Evolutionary conservation across 1,140 invertebrate genomes (phyloP).

Genomic region (Drosophila jambulina): DNA sequence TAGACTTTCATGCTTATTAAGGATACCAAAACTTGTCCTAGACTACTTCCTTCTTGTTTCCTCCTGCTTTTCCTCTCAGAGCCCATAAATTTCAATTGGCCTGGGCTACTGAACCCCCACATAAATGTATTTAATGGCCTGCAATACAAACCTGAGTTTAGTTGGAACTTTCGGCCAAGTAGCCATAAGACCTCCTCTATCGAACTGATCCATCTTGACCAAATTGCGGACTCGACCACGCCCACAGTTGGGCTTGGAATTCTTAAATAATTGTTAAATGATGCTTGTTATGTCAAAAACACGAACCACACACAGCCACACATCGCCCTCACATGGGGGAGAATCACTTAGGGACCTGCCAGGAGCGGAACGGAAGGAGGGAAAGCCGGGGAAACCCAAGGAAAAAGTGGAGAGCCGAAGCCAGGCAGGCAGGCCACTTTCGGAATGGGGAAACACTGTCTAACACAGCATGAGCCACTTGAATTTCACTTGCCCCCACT

Average conservation of each 20-base stretch:
- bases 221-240: constrained; percentile 43
- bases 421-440: constrained; percentile 45
- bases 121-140: constrained; percentile 50
- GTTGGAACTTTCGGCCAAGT: constrained; percentile 19
- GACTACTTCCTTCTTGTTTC: neutral
- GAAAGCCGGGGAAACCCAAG: neutral
- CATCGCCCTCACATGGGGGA: constrained; percentile 26
- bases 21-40: neutral
- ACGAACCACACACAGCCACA: constrained; percentile 49
- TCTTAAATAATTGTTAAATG: constrained; percentile 84
- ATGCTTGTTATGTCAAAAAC: constrained; percentile 82
- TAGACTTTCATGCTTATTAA: neutral
- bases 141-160: constrained; percentile 9
- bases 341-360: constrained; percentile 72
- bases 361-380: constrained; percentile 1
- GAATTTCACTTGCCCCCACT: constrained; percentile 75
- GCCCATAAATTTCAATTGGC: constrained; percentile 20
- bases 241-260: constrained; percentile 51
- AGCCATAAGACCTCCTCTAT: constrained; percentile 20
- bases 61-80: neutral
- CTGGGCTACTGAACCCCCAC: neutral
- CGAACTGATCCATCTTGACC: constrained; percentile 56
- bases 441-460: constrained; percentile 73
- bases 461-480: constrained; percentile 79
- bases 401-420: constrained; percentile 25